Evolutionary conservation across 1,140 invertebrate genomes (phyloP), one percentile per base, ranked within the genome.

Genomic region (Psix sp.): DNA sequence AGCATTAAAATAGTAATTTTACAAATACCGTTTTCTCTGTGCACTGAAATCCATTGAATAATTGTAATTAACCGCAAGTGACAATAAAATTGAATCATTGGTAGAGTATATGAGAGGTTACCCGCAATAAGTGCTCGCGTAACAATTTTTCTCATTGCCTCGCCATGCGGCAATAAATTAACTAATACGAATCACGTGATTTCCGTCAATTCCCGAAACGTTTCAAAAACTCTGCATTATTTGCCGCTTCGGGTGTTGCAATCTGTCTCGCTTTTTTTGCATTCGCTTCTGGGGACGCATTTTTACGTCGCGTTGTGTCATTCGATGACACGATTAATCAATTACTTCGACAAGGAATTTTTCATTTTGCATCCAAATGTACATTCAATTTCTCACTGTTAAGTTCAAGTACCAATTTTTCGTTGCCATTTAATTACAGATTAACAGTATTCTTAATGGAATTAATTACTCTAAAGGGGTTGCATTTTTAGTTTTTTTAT

Each of bases 301-400:
- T 63, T 63, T 63, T 63, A 51, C 51, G 42, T 17, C 18, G 49
- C 21, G 43, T 35, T 48, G 20, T 29, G 51, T 66, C 62, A 66
- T 66, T 66, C 51, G 62, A 66, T 66, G 62, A 66, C 62, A 66
- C 43, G 62, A 66, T 66, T 66, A 66, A 66, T 66, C 62, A 66
- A 66, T 66, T 66, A 66, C 43, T 17, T 1, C 62, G 26, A 48
- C 62, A 46, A 48, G 42, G 51, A 54, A 66, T 66, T 66, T 56
- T 66, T 54, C 51, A 54, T 66, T 54, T 54, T 54, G 62, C 17
- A 54, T 54, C 46, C 40, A 46, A 65, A 54, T 63, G 59, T 63
- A 52, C 59, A 52, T 63, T 63, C 46, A 48, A 63, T 63, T n/a
- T n/a, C n/a, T 52, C 39, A 33, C 26, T 52, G 39, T 63, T 51